Conservation (phyloP, 2,113 vertebrate genomes). For the Mustelus asterias region DNA sequence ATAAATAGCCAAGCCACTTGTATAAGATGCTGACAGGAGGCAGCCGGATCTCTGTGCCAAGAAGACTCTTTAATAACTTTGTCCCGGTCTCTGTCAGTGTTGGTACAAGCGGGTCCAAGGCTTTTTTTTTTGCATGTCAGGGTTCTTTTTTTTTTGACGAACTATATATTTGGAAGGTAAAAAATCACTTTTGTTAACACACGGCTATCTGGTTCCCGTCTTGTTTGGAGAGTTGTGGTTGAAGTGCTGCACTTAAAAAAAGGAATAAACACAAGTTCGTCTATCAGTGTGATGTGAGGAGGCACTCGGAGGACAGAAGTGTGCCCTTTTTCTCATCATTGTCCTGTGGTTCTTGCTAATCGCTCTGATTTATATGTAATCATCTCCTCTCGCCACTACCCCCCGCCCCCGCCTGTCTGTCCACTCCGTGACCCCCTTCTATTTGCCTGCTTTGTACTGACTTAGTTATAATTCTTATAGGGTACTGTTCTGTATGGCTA, state of each 20-base stretch:
- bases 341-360: background rate
- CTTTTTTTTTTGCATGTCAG: background rate
- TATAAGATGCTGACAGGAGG: background rate
- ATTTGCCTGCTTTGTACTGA: background rate
- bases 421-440: background rate
- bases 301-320: background rate
- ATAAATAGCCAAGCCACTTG: background rate
- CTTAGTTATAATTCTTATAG: background rate
- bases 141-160: background rate
- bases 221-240: background rate
- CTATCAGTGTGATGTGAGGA: background rate
- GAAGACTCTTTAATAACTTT: background rate
- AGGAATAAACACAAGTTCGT: background rate
- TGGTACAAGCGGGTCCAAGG: background rate
- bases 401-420: background rate
- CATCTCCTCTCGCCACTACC: background rate
- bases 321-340: background rate
- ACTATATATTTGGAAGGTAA: background rate
- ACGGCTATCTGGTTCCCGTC: background rate
- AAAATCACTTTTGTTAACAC: background rate
- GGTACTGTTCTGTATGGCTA: too few species aligned
- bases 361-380: background rate
- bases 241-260: background rate
- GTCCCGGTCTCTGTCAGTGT: background rate
- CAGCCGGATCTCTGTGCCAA: background rate